Percentiles rank a stretch among this genome's conserved stretches.
Conservation (phyloP, 1,140 invertebrate genomes). For the Chrysoperla carnea region DNA sequence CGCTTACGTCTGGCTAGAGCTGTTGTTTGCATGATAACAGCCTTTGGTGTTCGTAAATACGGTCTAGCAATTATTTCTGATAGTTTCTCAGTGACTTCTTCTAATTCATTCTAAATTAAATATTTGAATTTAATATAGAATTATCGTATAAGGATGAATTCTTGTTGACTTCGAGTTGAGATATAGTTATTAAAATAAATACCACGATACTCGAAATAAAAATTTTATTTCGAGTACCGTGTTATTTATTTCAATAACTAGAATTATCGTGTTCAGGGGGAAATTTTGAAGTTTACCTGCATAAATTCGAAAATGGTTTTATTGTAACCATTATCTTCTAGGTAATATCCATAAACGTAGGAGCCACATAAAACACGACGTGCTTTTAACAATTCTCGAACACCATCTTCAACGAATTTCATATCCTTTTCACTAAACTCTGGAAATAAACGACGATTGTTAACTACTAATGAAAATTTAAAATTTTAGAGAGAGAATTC, state of each 20-base stretch:
- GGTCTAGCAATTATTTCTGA: conserved; percentile 46
- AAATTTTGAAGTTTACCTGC: conserved; percentile 28
- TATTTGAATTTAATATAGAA: conserved; percentile 5
- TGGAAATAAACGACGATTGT: no score
- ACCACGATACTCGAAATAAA: no score
- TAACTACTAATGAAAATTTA: conserved; percentile 2
- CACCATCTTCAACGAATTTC: conserved; percentile 44
- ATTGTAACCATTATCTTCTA: conserved; percentile 45
- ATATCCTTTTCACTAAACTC: conserved; percentile 23
- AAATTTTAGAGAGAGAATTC: no score
- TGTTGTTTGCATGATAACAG: conserved; percentile 41
- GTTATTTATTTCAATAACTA: no score
- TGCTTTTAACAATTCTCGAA: conserved; percentile 43
- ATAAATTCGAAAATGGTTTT: conserved; percentile 54
- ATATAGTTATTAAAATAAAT: no score
- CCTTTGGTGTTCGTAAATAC: conserved; percentile 41
- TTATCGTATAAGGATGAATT: no score
- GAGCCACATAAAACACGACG: conserved; percentile 44
- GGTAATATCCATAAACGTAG: conserved; percentile 49
- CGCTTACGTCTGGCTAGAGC: conserved; percentile 36
- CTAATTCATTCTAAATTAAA: conserved; percentile 39
- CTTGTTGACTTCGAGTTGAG: no score
- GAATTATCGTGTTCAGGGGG: not conserved
- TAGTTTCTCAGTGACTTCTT: conserved; percentile 45
- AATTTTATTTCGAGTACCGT: no score